Base-by-base conservation (phyloP, 2,888 invertebrate genomes). In the Dione juno region DNA sequence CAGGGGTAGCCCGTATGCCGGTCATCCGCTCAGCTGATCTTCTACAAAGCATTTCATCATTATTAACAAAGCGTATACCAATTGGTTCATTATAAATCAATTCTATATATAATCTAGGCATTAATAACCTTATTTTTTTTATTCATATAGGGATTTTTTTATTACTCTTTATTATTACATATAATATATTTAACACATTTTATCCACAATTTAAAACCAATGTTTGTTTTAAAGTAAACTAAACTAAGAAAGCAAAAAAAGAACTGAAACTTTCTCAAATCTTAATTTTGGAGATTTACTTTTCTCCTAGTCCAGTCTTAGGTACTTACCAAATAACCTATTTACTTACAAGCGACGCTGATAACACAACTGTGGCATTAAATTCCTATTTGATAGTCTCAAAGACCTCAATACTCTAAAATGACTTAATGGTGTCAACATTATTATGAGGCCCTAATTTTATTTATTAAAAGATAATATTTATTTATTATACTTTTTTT, bases 11-110 rank as follows among this genome's bases (percentile, higher is more conserved):
- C 75, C 75, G 75, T 75, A 75, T 77, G 76, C 77, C 76, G 77
- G 77, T 74, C 75, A 71, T 67, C 71, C 75, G 79, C 84, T 81
- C 88, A 90, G 90, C 90, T 91, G 90, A 88, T 89, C 83, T 80
- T 80, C 81, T 82, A 85, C 81, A 75, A 80, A 82, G 77, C 77
- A 76, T 81, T 80, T 75, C 77, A 75, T 73, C 74, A 81, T 79
- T 80, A 75, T 81, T 74, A 75, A 78, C 77, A 81, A 82, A 81
- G 77, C 79, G 76, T 75, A 80, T 81, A 84, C 73, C 70, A 67
- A 67, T 72, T 70, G 68, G 73, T 72, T 66, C 66, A 63, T 65
- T 66, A 11, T 48, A 35, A 71, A 53, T 71, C 66, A 53, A 67
- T 48, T 66, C 10, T 65, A 61, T 21, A 28, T 14, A 9, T 28